A percentile compares a stretch with the other conserved stretches of the same genome.
These are phyloP conservation scores for Cenopis cana DNA, from an alignment of 2,888 invertebrate genomes.

Conservation along the genomic window DNA sequence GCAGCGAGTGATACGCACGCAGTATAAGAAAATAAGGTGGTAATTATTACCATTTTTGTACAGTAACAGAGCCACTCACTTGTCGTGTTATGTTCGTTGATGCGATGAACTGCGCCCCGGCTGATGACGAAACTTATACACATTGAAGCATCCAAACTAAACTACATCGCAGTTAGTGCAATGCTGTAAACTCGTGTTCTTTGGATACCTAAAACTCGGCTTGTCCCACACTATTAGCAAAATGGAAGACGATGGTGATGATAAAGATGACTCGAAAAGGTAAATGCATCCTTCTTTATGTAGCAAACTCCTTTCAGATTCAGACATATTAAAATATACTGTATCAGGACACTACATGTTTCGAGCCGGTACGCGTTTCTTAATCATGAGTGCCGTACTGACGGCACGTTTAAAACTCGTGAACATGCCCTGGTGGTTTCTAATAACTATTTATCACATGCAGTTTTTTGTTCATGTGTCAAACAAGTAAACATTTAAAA, in stretches of 20 bases:
- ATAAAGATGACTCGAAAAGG: constrained; percentile 94
- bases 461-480: neutral
- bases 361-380: no score
- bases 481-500: neutral
- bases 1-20: constrained; percentile 28
- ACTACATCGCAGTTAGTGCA: constrained; percentile 11
- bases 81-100: constrained; percentile 8
- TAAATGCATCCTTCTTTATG: constrained; percentile 62
- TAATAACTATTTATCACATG: neutral
- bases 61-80: neutral
- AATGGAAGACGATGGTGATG: constrained; percentile 93
- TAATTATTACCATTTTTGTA: constrained; percentile 15
- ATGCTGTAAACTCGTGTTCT: constrained; percentile 22
- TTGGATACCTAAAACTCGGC: constrained; percentile 14
- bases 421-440: neutral
- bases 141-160: constrained; percentile 16
- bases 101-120: constrained; percentile 3
- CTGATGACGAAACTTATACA: constrained; percentile 12
- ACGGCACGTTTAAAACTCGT: no score
- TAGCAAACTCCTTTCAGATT: no score
- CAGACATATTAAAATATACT: no score
- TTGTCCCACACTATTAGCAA: constrained; percentile 45
- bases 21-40: constrained; percentile 23
- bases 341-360: no score
- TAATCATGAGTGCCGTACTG: no score